Base-by-base conservation (phyloP, 2,113 vertebrate genomes). In the Hemibagrus wyckioides region DNA sequence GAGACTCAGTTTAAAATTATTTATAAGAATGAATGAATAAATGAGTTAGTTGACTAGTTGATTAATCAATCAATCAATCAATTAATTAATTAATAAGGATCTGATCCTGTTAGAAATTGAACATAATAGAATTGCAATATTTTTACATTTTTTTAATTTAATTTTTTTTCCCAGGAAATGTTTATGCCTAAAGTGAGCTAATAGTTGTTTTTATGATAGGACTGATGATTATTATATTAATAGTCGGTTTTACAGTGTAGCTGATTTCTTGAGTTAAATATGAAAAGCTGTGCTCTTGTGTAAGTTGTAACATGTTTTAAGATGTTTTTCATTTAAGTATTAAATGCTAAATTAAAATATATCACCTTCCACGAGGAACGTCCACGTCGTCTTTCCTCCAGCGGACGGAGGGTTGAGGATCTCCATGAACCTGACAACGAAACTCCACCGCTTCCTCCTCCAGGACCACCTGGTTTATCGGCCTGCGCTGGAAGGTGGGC, bases 401-500 rank as follows among this genome's bases (percentile, higher is more conserved):
- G 52, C 97, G 96, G 19, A 99, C 96, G 0, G 97, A 97, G 71
- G 98, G 98, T 83, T 94, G 98, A 67, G 97, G 98, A 93, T 99
- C 98, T 52, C 98, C 98, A 91, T 99, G 97, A 85, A 98, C 97
- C 92, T 99, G 97, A 94, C 98, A 99, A 54, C 97, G 97, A 88
- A 99, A 99, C 93, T 99, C 98, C 90, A 99, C 97, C 0, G 92
- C 92, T 91, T 99, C 98, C 80, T 99, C 98, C 88, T 99, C 98
- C 93, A 99, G 94, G 82, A 99, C 96, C 93, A 99, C 97, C 93
- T 99, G 98, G 95, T 99, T 99, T 92, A 99, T 99, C 39, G 98
- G 98, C 90, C 97, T 94, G 88, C 97, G 96, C 91, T 98, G 95
- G 94, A 99, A 99, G 25, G 97, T 97, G 67, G 98, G 98, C 84